A percentile compares a stretch with the other conserved stretches of the same genome.
These are phyloP conservation scores for Todiramphus saurophagus DNA, from an alignment of 2,113 vertebrate species.

Conservation along the genomic window DNA sequence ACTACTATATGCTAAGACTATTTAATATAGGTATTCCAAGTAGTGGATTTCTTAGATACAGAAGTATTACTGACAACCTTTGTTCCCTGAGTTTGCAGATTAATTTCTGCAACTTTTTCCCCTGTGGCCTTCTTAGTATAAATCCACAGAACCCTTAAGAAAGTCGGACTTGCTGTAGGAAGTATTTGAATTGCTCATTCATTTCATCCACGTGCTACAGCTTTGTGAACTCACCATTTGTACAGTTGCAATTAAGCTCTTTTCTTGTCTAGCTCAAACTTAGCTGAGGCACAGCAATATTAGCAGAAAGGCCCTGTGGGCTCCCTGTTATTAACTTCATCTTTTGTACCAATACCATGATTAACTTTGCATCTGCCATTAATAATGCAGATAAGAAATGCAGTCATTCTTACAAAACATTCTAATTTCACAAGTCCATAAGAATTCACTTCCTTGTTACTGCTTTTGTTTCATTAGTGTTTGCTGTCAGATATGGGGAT, in stretches of 20 bases:
- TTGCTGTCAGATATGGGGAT: neutral
- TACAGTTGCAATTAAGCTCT: neutral
- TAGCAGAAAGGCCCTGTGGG: neutral
- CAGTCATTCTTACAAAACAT: neutral
- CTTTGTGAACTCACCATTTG: neutral
- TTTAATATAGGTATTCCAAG: neutral
- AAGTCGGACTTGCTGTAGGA: neutral
- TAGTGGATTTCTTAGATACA: neutral
- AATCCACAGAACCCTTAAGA: neutral
- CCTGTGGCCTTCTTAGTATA: neutral
- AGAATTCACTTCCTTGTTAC: neutral
- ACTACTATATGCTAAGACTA: neutral
- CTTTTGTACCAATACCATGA: neutral
- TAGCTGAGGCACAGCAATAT: neutral
- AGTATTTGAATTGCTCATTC: neutral
- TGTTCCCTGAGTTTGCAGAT: neutral
- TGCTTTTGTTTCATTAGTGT: neutral
- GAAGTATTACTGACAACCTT: neutral
- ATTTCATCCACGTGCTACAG: neutral
- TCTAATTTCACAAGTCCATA: neutral
- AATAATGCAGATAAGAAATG: neutral
- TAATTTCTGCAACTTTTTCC: neutral
- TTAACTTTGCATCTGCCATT: slow-evolving; percentile 35
- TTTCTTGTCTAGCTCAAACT: neutral
- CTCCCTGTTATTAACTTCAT: slow-evolving; percentile 1